Evolutionary conservation across 1,140 invertebrate species (phyloP).

Genomic region (Brachionus koreanus): DNA sequence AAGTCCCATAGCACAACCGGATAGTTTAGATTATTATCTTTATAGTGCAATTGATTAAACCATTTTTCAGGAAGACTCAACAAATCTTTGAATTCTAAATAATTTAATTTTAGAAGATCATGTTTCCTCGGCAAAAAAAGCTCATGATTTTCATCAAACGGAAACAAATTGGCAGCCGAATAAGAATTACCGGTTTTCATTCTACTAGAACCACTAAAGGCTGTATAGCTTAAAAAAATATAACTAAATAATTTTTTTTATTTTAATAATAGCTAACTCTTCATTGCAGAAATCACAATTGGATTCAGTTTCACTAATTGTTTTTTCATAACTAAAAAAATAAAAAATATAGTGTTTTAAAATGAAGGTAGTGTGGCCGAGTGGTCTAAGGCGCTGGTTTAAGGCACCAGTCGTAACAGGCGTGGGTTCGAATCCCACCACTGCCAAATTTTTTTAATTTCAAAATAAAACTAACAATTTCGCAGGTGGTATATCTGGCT

Average conservation of each 20-base stretch:
- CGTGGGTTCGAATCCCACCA: slow-evolving; percentile 98
- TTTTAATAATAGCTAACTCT: slow-evolving; percentile 45
- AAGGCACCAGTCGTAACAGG: slow-evolving; percentile 97
- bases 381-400: slow-evolving; percentile 99
- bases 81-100: slow-evolving; percentile 53
- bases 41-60: slow-evolving; percentile 49
- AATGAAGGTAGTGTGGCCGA: slow-evolving; percentile 83
- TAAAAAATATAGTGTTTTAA: slow-evolving; percentile 44
- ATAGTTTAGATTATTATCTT: slow-evolving; percentile 49
- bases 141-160: slow-evolving; percentile 59
- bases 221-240: slow-evolving; percentile 48
- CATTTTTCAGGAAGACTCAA: slow-evolving; percentile 54
- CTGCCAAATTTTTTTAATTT: slow-evolving; percentile 66
- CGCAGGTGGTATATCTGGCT: slow-evolving; percentile 47
- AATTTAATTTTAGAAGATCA: slow-evolving; percentile 56
- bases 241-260: background rate
- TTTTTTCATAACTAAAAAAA: slow-evolving; percentile 49
- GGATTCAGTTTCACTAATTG: slow-evolving; percentile 47
- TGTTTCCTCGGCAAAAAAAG: slow-evolving; percentile 57
- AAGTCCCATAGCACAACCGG: slow-evolving; percentile 60
- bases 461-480: slow-evolving; percentile 46
- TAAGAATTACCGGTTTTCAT: slow-evolving; percentile 54
- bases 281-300: slow-evolving; percentile 57
- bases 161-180: slow-evolving; percentile 60
- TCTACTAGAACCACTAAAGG: slow-evolving; percentile 55